These are phyloP conservation scores for Watsonalla binaria DNA, from an alignment of 2,888 invertebrate genomes.

Conservation along the genomic window DNA sequence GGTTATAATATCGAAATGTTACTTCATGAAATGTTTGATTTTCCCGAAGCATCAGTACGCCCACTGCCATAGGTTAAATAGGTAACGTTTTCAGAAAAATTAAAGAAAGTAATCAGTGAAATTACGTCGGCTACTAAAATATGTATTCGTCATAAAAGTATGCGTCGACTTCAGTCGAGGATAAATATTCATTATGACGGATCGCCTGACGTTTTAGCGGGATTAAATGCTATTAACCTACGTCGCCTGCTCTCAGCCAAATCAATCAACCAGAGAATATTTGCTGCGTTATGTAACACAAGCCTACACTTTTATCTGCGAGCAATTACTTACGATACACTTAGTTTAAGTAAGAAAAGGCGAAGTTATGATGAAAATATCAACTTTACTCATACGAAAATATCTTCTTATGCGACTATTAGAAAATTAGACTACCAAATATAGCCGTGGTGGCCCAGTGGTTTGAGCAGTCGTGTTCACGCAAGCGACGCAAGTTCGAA, in stretches of 20 bases:
- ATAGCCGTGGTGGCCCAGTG: no score
- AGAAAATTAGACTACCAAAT: no score
- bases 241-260: constrained; percentile 55
- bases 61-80: constrained; percentile 38
- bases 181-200: constrained; percentile 78
- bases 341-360: no score
- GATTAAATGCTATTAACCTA: constrained; percentile 72
- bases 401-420: no score
- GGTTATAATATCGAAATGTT: constrained; percentile 41
- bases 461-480: no score
- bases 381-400: no score
- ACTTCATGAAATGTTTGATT: constrained; percentile 59
- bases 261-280: constrained; percentile 54
- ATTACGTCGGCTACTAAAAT: constrained; percentile 76
- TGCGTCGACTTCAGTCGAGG: constrained; percentile 67
- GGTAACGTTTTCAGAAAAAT: constrained; percentile 66
- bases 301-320: constrained; percentile 1
- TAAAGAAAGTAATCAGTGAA: constrained; percentile 77
- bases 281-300: constrained; percentile 19
- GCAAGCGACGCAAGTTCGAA: no score
- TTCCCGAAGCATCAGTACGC: constrained; percentile 62
- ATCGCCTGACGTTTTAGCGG: constrained; percentile 74
- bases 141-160: constrained; percentile 78
- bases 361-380: no score
- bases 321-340: not conserved